A percentile compares a stretch with the other conserved stretches of the same genome.
Evolutionary conservation across 2,797 vertebrate genomes (phyloP).

Genomic region (Esox lucius): DNA sequence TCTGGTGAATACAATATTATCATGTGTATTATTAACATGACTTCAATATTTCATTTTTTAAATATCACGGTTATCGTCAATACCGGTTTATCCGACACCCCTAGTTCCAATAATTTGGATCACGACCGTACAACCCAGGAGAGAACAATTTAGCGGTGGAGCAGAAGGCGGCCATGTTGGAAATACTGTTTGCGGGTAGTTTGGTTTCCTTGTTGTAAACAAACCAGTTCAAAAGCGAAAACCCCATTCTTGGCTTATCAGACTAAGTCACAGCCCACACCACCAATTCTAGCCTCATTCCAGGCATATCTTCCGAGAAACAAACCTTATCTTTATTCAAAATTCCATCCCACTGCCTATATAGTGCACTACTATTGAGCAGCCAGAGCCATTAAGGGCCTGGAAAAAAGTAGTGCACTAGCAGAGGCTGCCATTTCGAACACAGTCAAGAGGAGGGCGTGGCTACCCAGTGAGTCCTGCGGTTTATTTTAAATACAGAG

Average conservation of each 20-base stretch:
- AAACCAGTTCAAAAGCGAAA: slow-evolving; percentile 9
- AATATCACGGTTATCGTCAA: no score
- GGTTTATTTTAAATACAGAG: not conserved
- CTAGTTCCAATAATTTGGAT: no score
- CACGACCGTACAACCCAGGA: no score
- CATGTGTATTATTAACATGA: no score
- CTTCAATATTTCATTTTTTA: no score
- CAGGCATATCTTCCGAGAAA: slow-evolving; percentile 31
- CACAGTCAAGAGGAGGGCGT: not conserved
- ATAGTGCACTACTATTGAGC: not conserved
- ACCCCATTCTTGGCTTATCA: slow-evolving; percentile 22
- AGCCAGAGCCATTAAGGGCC: not conserved
- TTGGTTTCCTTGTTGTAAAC: not conserved
- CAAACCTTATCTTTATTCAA: slow-evolving; percentile 9
- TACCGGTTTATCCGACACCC: no score
- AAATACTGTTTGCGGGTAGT: not conserved
- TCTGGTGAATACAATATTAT: no score
- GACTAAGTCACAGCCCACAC: slow-evolving; percentile 33
- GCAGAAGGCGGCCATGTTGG: no score
- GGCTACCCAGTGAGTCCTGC: not conserved
- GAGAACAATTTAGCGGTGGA: no score
- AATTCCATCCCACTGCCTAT: not conserved
- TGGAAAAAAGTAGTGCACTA: not conserved
- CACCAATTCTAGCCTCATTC: slow-evolving; percentile 39
- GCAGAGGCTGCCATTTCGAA: not conserved